A percentile compares a stretch with the other conserved stretches of the same genome.
These are phyloP conservation scores for human DNA, from an alignment of 2,113 vertebrate genomes.

Conservation along the genomic window GRCh38 chr21:14186501-14187000, in stretches of 20 bases:
- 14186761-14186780: neutral
- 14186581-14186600: neutral
- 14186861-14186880: neutral
- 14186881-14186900: neutral
- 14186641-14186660: neutral
- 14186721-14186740: neutral
- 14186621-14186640: neutral
- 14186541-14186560: neutral
- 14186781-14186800: neutral
- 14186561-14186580: neutral
- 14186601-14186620: neutral
- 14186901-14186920: neutral
- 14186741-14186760: neutral
- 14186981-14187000: neutral
- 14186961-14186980: neutral
- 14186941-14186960: neutral
- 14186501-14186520: neutral
- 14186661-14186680: neutral
- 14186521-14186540: neutral
- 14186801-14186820: neutral
- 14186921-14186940: neutral
- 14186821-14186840: neutral
- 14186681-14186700: neutral
- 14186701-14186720: neutral
- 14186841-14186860: neutral